These are phyloP conservation scores for Trissolcus basalis DNA, from an alignment of 1,140 invertebrate genomes.

Conservation along the genomic window DNA sequence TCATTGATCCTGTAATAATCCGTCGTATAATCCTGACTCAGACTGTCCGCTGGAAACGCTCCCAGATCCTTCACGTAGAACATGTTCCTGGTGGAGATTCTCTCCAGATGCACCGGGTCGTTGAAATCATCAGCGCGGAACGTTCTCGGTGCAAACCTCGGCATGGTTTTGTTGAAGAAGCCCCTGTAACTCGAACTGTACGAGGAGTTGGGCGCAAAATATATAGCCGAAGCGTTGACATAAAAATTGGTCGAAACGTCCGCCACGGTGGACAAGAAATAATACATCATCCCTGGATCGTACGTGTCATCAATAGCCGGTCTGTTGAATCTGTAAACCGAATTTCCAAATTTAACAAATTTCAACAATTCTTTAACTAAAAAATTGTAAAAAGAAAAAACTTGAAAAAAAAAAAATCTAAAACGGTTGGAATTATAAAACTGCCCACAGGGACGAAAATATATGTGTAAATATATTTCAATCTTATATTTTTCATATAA, in stretches of 20 bases:
- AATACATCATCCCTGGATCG: slow-evolving; percentile 99
- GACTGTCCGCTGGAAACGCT: slow-evolving; percentile 83
- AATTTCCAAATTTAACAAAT: too few species aligned
- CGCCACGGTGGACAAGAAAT: slow-evolving; percentile 95
- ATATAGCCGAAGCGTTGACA: slow-evolving; percentile 95
- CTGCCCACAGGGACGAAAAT: too few species aligned
- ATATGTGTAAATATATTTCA: too few species aligned
- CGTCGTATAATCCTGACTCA: slow-evolving; percentile 91
- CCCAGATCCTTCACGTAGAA: slow-evolving; percentile 89
- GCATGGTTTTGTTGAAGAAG: slow-evolving; percentile 97
- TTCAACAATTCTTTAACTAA: too few species aligned
- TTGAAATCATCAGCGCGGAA: slow-evolving; percentile 95
- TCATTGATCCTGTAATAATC: slow-evolving; percentile 95
- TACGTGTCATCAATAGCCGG: slow-evolving; percentile 93
- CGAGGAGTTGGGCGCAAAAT: slow-evolving; percentile 95
- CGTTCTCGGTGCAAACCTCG: slow-evolving; percentile 95
- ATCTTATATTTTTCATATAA: too few species aligned
- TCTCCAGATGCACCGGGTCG: slow-evolving; percentile 93
- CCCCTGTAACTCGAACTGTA: slow-evolving; percentile 96
- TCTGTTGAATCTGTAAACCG: slow-evolving; percentile 83
- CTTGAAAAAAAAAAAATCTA: too few species aligned
- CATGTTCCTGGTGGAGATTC: slow-evolving; percentile 93
- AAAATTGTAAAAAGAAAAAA: neutral
- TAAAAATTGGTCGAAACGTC: slow-evolving; percentile 95
- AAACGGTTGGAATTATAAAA: too few species aligned